Evolutionary conservation across 2,797 vertebrate species (phyloP), one percentile per base, ranked within the genome.

Genomic region (Falco peregrinus): DNA sequence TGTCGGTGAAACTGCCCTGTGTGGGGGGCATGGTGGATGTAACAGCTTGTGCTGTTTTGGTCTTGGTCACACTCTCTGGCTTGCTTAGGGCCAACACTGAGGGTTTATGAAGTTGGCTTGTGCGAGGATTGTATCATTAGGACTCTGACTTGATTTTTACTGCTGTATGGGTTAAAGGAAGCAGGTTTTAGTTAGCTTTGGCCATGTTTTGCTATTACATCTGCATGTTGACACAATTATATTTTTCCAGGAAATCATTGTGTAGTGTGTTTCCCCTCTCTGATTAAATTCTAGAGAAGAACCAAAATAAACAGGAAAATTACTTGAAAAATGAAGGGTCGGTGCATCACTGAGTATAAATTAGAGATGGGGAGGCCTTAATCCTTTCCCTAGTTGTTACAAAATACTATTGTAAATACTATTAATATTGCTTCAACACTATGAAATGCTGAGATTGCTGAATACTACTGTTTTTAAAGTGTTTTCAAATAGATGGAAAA

Each of bases 211-310:
- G 17, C 31, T 90, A 10, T 39, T 79, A 37, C 0, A 0, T 59
- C 48, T 87, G 47, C 67, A 25, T 74, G 19, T 84, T 77, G 77
- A 70, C 51, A 76, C 33, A 82, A 15, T 31, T 10, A 5, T 84
- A n/a, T 50, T 86, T 90, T 93, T 77, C 74, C 86, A 92, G 84
- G 60, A 95, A 94, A 80, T 84, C 47, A 26, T 59, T 69, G 20
- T 45, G 35, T 74, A 39, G 28, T 48, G 8, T 84, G 43, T 79
- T 95, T 81, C n/a, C 70, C 45, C 31, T 48, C 65, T 94, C 53
- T 84, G 71, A 93, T 90, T 89, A 95, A 79, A 90, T 90, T 60
- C 41, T 94, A 81, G 80, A 90, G n/a, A 45, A 65, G 63, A 63
- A 85, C 74, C 70, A 84, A 90, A 92, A 67, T 63, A 93, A 95